Evolutionary conservation across 2,888 invertebrate species (phyloP), one percentile per base, ranked within the genome.

Genomic region (Cheiracanthium punctorium): DNA sequence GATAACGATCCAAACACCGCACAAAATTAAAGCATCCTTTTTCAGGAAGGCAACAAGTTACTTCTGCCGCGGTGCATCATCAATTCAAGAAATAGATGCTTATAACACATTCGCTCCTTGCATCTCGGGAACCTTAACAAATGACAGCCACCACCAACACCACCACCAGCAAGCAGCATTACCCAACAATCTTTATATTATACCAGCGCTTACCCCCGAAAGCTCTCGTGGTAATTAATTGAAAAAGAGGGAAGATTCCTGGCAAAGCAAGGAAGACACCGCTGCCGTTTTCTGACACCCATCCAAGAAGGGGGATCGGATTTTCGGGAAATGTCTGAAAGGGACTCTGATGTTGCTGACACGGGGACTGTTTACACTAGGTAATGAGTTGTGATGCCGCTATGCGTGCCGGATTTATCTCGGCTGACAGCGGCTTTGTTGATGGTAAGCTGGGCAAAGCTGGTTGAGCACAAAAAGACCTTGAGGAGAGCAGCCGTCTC

Each of bases 341-440:
- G 43, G 69, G 65, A 81, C 73, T 74, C 75, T 75, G 70, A 79
- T 76, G 79, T 32, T 74, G 73, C 79, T 77, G 82, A 82, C 82
- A 82, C 65, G 76, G 76, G 79, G 58, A 79, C 84, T 85, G 84
- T 85, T 85, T 85, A 85, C 79, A 85, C 69, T 58, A 79, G 67
- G 79, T 85, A 85, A 85, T 79, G 84, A 85, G 79, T 74, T 77
- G 82, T 77, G 82, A 84, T 82, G 82, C 76, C 67, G 82, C 58
- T 58, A 80, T 80, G 70, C 79, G 79, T 69, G 80, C 41, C 64
- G 82, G 72, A 84, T 84, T 84, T 84, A 84, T 84, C 82, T 84
- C 69, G 30, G 14, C 74, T 58, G 43, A 77, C 77, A 84, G 24
- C 82, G 69, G 67, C 74, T 77, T 77, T 84, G 82, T 84, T 73